These are phyloP conservation scores for Drosophila anomalipes DNA, from an alignment of 2,888 invertebrate genomes.

Conservation along the genomic window DNA sequence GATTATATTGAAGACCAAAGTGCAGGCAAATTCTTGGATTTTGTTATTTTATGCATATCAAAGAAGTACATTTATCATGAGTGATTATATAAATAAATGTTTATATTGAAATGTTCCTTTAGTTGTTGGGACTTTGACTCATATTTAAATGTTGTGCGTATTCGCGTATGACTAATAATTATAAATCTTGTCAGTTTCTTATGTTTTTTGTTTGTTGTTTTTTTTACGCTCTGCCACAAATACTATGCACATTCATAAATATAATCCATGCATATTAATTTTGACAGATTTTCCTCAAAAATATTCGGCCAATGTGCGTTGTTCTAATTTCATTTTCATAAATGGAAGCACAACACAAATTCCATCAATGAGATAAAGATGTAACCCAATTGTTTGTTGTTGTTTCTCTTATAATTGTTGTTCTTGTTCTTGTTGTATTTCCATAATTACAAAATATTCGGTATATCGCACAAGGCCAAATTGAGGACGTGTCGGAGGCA, in stretches of 20 bases:
- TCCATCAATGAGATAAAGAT: constrained; percentile 64
- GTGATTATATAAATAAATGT: neutral
- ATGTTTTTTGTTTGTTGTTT: neutral
- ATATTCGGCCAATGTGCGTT: constrained; percentile 30
- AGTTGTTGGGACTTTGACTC: constrained; percentile 24
- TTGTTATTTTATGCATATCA: neutral
- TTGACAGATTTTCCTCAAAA: constrained; percentile 48
- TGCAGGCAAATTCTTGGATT: neutral
- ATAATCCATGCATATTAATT: constrained; percentile 28
- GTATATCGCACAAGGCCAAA: constrained; percentile 73
- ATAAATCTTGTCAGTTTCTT: constrained; percentile 22
- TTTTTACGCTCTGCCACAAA: neutral
- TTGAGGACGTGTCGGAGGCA: constrained; percentile 52
- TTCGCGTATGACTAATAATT: constrained; percentile 57
- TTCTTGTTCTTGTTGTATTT: constrained; percentile 42
- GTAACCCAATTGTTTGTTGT: constrained; percentile 39
- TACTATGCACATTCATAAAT: constrained; percentile 9
- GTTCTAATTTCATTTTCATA: constrained; percentile 50
- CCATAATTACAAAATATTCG: constrained; percentile 77
- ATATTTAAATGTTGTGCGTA: constrained; percentile 11
- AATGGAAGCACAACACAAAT: constrained; percentile 45
- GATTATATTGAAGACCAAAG: neutral
- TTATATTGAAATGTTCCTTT: neutral
- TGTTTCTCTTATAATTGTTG: constrained; percentile 12
- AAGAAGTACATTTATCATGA: neutral